A percentile compares a stretch with the other conserved stretches of the same genome.
Evolutionary conservation across 2,888 invertebrate species (phyloP).

Genomic region (Hypolimnas misippus): DNA sequence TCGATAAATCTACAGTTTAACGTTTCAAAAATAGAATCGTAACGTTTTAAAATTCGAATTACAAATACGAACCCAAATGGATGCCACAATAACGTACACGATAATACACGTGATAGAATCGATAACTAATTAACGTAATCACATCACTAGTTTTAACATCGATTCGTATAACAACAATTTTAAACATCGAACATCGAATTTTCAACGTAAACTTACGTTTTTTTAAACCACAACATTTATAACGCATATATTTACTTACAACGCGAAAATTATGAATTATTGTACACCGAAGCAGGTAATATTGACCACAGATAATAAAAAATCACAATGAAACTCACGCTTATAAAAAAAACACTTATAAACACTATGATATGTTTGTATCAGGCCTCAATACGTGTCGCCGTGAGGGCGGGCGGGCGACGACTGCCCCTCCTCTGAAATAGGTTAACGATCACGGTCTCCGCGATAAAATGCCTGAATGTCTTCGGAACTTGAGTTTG

Average conservation of each 20-base stretch:
- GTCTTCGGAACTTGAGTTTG: conserved; percentile 18
- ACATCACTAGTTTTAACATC: neutral
- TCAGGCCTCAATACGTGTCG: conserved; percentile 60
- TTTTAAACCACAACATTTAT: too few species aligned
- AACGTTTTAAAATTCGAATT: neutral
- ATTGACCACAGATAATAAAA: neutral
- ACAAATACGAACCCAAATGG: too few species aligned
- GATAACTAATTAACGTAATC: neutral
- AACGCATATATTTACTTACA: too few species aligned
- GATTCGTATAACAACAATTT: neutral
- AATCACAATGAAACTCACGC: conserved; percentile 34
- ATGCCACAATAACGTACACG: too few species aligned
- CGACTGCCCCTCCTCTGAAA: conserved; percentile 57
- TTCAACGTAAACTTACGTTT: neutral
- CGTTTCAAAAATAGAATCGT: too few species aligned
- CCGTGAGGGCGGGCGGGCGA: conserved; percentile 59
- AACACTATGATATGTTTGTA: conserved; percentile 72
- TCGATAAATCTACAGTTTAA: neutral
- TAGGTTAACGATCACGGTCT: conserved; percentile 74
- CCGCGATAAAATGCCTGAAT: conserved; percentile 37
- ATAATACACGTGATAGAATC: conserved; percentile 2
- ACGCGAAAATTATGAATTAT: neutral
- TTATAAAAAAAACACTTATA: conserved; percentile 44
- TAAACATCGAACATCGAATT: neutral
- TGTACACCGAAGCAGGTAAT: conserved; percentile 2